Conservation (phyloP, 2,888 invertebrate species). For the Amiota minor region DNA sequence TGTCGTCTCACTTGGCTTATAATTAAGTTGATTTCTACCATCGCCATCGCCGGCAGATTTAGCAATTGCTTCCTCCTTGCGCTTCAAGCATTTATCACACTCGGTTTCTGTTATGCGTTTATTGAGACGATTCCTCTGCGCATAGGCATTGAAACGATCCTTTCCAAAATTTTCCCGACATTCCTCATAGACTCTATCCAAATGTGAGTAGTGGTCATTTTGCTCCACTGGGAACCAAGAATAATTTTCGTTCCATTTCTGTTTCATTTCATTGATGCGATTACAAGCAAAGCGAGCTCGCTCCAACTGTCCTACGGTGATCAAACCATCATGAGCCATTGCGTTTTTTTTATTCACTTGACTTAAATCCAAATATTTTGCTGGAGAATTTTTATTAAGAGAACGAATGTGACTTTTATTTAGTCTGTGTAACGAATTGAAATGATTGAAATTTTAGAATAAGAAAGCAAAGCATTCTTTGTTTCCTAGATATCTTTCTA, state of each 20-base stretch:
- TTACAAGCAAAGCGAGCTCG: neutral
- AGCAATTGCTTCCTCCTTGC: neutral
- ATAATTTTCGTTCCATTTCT: constrained; percentile 10
- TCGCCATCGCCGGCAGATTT: neutral
- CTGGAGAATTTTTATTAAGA: no score
- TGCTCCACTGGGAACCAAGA: constrained; percentile 11
- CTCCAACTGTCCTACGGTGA: constrained; percentile 1
- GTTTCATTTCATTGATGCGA: constrained; percentile 3
- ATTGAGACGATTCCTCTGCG: constrained; percentile 12
- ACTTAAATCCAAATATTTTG: no score
- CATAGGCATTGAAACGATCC: constrained; percentile 1
- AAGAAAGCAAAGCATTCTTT: neutral
- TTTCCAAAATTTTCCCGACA: constrained; percentile 13
- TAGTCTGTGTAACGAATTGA: neutral
- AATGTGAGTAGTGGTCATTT: neutral
- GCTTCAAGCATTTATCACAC: constrained; percentile 1
- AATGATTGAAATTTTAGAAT: neutral
- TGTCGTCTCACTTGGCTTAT: constrained; percentile 9
- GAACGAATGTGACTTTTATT: neutral
- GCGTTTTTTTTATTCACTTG: no score
- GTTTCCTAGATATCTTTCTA: neutral
- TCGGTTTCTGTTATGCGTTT: constrained; percentile 11
- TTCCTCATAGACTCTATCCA: constrained; percentile 10
- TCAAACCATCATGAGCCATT: neutral
- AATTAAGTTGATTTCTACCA: neutral